These are phyloP conservation scores for Lytechinus pictus DNA, from an alignment of 35 echinoderm and acorn worm species.

Conservation along the genomic window DNA sequence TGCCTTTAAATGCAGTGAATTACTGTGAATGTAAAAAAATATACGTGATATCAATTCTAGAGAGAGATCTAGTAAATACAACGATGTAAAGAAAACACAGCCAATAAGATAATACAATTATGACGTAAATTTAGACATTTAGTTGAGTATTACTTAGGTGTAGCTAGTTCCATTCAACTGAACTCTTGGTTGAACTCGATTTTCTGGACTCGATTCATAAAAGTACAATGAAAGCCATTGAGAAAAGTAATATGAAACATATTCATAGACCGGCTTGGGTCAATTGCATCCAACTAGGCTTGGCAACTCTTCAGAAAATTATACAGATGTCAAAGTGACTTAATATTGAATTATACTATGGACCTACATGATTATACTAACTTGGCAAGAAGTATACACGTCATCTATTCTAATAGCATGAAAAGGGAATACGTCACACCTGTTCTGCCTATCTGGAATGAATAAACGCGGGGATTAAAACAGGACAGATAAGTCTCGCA, in stretches of 20 bases:
- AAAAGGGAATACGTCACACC: background rate
- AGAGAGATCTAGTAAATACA: background rate
- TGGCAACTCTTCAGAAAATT: background rate
- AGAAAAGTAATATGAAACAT: background rate
- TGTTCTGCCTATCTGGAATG: background rate
- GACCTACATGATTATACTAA: background rate
- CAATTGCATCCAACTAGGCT: background rate
- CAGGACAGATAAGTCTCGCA: background rate
- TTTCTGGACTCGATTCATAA: background rate
- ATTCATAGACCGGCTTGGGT: background rate
- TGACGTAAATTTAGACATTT: background rate
- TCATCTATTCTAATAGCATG: background rate
- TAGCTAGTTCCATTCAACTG: background rate
- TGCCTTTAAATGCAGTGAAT: background rate
- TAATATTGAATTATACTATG: too few species aligned
- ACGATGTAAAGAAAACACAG: too few species aligned
- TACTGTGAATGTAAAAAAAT: background rate
- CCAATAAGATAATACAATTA: too few species aligned
- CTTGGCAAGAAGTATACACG: background rate
- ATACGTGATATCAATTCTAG: background rate
- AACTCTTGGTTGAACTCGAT: background rate
- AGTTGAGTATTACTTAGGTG: background rate
- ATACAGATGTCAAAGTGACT: background rate
- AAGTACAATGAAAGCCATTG: background rate
- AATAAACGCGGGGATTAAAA: background rate